A percentile compares a stretch with the other conserved stretches of the same genome.
These are phyloP conservation scores for Pangasianodon hypophthalmus DNA, from an alignment of 2,113 vertebrate genomes.

Conservation along the genomic window DNA sequence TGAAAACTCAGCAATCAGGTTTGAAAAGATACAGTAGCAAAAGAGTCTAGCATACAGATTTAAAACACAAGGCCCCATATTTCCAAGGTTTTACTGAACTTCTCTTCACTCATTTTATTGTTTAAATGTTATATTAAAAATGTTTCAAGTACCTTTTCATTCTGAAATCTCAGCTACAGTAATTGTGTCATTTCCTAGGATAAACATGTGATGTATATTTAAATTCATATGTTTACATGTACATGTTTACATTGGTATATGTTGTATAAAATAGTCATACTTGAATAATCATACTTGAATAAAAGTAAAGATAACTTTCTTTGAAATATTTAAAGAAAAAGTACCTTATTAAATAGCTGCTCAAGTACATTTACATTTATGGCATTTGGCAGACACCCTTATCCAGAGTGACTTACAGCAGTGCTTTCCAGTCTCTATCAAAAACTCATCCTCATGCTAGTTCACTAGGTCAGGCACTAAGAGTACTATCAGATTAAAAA, in stretches of 20 bases:
- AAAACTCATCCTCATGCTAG: not conserved
- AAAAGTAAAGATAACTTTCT: not conserved
- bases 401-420: not conserved
- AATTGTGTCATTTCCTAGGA: not conserved
- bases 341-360: not conserved
- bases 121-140: not conserved
- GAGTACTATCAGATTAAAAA: not conserved
- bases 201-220: not conserved
- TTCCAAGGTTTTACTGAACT: conserved; percentile 8
- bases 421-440: not conserved
- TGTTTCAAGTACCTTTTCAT: not conserved
- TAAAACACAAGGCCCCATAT: not conserved
- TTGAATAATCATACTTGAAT: not conserved
- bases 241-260: not conserved
- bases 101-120: not conserved
- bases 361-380: not conserved
- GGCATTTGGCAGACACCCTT: not conserved
- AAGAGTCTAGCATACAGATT: not conserved
- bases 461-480: not conserved
- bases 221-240: not conserved
- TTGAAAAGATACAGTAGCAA: not conserved
- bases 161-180: not conserved
- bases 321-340: not conserved
- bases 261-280: not conserved
- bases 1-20: conserved; percentile 21